Percentiles rank a stretch among this genome's conserved stretches.
phyloP scores from a whole-genome alignment of 2,888 invertebrate genomes.

The Unio pictorum region DNA sequence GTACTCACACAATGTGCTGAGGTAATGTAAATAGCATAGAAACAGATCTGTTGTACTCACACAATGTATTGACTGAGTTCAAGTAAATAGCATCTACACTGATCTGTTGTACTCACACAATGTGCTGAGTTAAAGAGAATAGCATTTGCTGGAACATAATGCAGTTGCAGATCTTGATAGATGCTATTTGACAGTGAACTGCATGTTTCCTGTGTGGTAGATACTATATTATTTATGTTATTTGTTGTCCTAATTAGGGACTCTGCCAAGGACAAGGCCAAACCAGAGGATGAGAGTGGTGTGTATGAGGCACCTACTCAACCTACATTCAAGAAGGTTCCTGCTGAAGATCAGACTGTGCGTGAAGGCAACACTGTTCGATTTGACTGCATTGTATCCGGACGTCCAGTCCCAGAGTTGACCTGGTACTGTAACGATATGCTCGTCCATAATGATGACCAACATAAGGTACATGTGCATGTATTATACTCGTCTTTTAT shows the following conservation, averaged over 20 bases:
- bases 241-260: slow-evolving; percentile 32
- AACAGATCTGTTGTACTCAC: too few species aligned
- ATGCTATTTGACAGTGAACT: background rate
- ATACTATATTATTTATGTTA: background rate
- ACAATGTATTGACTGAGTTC: too few species aligned
- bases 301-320: slow-evolving; percentile 67
- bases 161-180: too few species aligned
- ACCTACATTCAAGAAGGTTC: slow-evolving; percentile 68
- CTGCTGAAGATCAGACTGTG: slow-evolving; percentile 68
- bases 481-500: too few species aligned
- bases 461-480: slow-evolving; percentile 71
- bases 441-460: slow-evolving; percentile 88
- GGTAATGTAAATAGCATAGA: too few species aligned
- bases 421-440: slow-evolving; percentile 88
- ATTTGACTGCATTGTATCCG: slow-evolving; percentile 69
- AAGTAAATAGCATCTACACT: too few species aligned
- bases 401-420: slow-evolving; percentile 74
- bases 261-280: slow-evolving; percentile 18
- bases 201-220: background rate
- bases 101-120: too few species aligned
- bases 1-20: too few species aligned
- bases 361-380: slow-evolving; percentile 73
- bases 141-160: too few species aligned
- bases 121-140: too few species aligned
- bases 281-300: slow-evolving; percentile 61